Base-by-base conservation (phyloP, 1,140 invertebrate genomes). In the Aleiodes sp. region DNA sequence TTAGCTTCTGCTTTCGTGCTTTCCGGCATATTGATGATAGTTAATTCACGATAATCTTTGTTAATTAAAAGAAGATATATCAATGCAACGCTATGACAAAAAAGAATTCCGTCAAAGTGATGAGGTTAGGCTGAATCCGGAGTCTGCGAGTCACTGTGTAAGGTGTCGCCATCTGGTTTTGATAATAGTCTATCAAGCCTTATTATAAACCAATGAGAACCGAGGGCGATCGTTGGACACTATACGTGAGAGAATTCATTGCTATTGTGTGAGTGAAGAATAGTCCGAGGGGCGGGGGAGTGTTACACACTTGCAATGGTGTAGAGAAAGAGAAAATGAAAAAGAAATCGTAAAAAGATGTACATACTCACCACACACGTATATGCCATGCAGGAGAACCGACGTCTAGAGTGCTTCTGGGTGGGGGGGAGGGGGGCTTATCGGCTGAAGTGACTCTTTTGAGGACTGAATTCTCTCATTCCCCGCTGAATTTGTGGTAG, bases 21-120 rank as follows among this genome's bases (percentile, higher is more conserved):
- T 26, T 84, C 85, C 7, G 85, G 82, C 84, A 86, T 86, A 75
- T 79, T 84, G n/a, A 24, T 14, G 26, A n/a, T 29, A 19, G 31
- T 33, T 10, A 24, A 28, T 59, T 2, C 28, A n/a, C 28, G 14
- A 59, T n/a, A 14, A 31, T 59, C 4, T 59, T 7, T 10, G 12
- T 33, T 33, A 56, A 14, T 52, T 14, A 10, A 21, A 12, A 56
- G 19, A 52, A 8, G 26, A 52, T 21, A 16, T 21, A 7, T 21
- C 9, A 4, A 6, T 4, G 16, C 21, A 52, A 52, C 16, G n/a
- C 12, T 33, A 7, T 59, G 56, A 59, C 56, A 59, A 33, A 2
- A 33, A 33, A 59, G 26, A 29, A 59, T 31, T 26, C 28, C 24
- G 56, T 59, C 56, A 31, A 24, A 4, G 28, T 0, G 4, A 16